Evolutionary conservation across 2,797 vertebrate genomes (phyloP).

Genomic region (Pampus argenteus): DNA sequence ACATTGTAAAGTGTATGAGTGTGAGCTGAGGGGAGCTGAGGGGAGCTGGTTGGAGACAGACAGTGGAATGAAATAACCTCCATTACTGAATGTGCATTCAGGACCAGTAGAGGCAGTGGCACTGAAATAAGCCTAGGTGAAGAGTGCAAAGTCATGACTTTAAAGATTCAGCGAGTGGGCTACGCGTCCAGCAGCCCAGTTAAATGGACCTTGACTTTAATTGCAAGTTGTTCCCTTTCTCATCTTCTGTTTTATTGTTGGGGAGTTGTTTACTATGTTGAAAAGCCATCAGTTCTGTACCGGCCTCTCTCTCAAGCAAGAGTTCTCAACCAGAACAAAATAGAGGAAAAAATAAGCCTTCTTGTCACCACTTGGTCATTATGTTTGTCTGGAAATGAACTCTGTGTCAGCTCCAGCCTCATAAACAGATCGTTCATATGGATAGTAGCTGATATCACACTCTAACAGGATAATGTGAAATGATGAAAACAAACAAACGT

Average conservation of each 20-base stretch:
- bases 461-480: constrained; percentile 22
- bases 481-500: constrained; percentile 32
- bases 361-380: constrained; percentile 24
- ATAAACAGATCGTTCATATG: constrained; percentile 35
- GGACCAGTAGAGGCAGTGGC: constrained; percentile 16
- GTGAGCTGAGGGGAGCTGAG: constrained; percentile 40
- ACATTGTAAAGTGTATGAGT: constrained; percentile 50
- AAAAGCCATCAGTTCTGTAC: constrained; percentile 48
- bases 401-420: constrained; percentile 22
- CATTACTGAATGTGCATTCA: constrained; percentile 41
- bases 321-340: constrained; percentile 54
- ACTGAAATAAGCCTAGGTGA: constrained; percentile 43
- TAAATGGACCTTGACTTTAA: constrained; percentile 75
- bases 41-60: constrained; percentile 33
- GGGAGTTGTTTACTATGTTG: constrained; percentile 68
- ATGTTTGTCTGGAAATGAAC: constrained; percentile 48
- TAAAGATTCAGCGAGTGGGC: constrained; percentile 29
- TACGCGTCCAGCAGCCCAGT: constrained; percentile 24
- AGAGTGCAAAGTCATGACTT: constrained; percentile 50
- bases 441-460: constrained; percentile 8
- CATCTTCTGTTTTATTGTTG: constrained; percentile 65
- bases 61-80: constrained; percentile 52
- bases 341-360: constrained; percentile 33
- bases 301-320: constrained; percentile 26
- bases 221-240: constrained; percentile 61